A percentile compares a stretch with the other conserved stretches of the same genome.
Conservation (phyloP, 2,113 vertebrate genomes). For the Prunella fulvescens region DNA sequence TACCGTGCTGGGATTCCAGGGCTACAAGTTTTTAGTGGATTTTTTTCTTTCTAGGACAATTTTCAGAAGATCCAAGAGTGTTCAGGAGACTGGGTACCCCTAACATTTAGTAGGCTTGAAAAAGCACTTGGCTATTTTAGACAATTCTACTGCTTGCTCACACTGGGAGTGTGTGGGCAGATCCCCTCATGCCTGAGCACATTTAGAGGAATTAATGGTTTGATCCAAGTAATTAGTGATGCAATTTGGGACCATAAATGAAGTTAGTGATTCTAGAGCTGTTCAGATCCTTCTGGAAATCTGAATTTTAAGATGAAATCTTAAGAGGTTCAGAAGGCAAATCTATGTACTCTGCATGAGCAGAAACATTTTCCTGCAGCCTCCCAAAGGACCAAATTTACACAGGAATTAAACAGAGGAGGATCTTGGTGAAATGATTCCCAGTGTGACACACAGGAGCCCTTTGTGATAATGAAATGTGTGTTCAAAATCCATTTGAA, state of each 20-base stretch:
- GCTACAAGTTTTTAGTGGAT: background rate
- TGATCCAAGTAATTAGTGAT: background rate
- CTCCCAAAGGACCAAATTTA: background rate
- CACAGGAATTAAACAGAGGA: background rate
- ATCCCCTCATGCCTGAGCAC: background rate
- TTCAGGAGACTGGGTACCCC: background rate
- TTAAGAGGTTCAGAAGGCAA: background rate
- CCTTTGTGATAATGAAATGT: background rate
- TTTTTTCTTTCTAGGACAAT: background rate
- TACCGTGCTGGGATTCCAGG: background rate
- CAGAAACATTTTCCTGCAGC: background rate
- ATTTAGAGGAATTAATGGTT: background rate
- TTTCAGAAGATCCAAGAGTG: background rate
- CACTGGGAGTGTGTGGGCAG: background rate
- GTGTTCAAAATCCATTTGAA: background rate
- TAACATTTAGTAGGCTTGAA: background rate
- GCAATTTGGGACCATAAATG: background rate
- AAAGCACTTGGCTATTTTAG: background rate
- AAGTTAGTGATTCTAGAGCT: background rate
- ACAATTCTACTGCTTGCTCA: background rate
- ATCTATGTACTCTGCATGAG: background rate
- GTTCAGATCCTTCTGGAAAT: background rate
- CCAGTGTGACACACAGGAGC: background rate
- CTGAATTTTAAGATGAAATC: background rate
- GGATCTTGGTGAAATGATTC: background rate